Evolutionary conservation across 2,888 invertebrate genomes (phyloP).

Genomic region (Clistopyga incitator): DNA sequence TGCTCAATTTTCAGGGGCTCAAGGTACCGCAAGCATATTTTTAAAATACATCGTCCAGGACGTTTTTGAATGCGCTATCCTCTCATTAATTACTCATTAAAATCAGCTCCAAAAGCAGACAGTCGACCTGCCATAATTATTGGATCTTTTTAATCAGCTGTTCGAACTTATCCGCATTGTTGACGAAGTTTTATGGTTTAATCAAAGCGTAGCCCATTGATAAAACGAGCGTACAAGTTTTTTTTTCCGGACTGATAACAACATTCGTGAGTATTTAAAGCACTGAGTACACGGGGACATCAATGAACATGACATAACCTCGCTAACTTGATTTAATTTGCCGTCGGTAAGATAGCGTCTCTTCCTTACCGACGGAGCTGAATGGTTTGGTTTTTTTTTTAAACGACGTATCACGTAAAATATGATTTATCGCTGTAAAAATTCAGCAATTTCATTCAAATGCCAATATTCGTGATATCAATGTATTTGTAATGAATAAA

Average conservation of each 20-base stretch:
- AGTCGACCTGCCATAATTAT: slow-evolving; percentile 43
- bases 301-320: slow-evolving; percentile 51
- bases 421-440: no score
- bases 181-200: neutral
- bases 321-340: neutral
- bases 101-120: slow-evolving; percentile 19
- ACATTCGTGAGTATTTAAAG: slow-evolving; percentile 8
- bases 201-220: no score
- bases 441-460: no score
- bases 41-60: slow-evolving; percentile 14
- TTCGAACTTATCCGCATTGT: neutral
- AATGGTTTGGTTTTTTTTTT: no score
- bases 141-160: slow-evolving; percentile 21
- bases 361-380: neutral
- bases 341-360: neutral
- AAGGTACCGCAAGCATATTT: slow-evolving; percentile 21
- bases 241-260: neutral
- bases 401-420: no score
- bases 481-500: no score
- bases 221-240: neutral
- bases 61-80: neutral
- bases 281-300: neutral
- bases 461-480: no score
- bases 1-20: slow-evolving; percentile 60
- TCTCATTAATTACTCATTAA: neutral